Conservation (phyloP, 2,113 vertebrate species). For the Aspidoscelis tigris region DNA sequence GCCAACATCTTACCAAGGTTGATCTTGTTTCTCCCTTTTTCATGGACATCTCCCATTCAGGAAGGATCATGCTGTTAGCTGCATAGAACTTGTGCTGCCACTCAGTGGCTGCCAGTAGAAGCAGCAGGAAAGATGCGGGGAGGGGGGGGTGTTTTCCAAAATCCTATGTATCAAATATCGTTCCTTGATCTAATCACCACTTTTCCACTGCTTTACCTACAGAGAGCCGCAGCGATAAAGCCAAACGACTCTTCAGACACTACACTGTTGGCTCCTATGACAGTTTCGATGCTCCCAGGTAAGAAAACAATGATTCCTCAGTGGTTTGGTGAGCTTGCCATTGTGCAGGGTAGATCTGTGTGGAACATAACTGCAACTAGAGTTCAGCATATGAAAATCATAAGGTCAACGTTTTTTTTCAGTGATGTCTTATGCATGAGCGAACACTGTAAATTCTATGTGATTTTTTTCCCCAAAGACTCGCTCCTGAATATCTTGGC, state of each 20-base stretch:
- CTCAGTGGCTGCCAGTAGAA: background rate
- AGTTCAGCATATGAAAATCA: background rate
- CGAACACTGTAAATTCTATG: background rate
- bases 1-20: no score
- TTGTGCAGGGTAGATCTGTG: background rate
- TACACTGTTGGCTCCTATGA: constrained; percentile 95
- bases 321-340: background rate
- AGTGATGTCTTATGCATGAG: background rate
- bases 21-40: background rate
- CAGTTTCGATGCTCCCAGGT: constrained; percentile 94
- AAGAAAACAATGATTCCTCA: background rate
- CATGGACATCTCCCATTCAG: background rate
- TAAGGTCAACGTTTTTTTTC: background rate
- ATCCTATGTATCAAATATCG: no score
- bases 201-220: constrained; percentile 51
- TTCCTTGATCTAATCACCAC: background rate
- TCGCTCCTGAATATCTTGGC: background rate
- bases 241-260: constrained; percentile 91
- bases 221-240: constrained; percentile 92
- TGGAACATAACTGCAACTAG: background rate
- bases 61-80: background rate
- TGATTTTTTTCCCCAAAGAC: background rate
- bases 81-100: constrained; percentile 4
- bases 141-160: background rate
- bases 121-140: background rate